phyloP scores from a whole-genome alignment of 2,113 vertebrate genomes.

The Cyprinus carpio region DNA sequence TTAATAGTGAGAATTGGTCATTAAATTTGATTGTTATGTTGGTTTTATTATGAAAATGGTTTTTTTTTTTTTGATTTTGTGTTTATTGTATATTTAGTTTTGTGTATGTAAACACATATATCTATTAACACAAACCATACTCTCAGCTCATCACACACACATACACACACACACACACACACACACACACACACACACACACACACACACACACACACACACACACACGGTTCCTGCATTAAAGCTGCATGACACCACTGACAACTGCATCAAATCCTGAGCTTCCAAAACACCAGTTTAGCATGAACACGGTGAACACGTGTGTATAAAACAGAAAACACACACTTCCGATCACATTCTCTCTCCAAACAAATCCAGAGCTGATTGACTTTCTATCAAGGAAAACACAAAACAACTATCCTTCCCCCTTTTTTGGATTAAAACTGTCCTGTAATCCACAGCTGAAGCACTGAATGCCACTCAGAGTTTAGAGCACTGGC shows the following conservation, averaged over 20 bases:
- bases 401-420: background rate
- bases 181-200: too few species aligned
- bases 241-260: too few species aligned
- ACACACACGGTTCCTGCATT: too few species aligned
- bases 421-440: slow-evolving; percentile 41
- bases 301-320: too few species aligned
- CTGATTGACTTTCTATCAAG: slow-evolving; percentile 17
- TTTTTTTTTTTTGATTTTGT: too few species aligned
- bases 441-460: slow-evolving; percentile 57
- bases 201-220: too few species aligned
- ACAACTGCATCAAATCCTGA: background rate
- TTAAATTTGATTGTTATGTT: background rate
- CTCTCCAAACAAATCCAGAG: background rate
- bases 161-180: too few species aligned
- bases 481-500: slow-evolving; percentile 55
- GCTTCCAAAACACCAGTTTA: background rate
- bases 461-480: slow-evolving; percentile 54
- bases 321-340: background rate
- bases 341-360: background rate
- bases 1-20: too few species aligned
- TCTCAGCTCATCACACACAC: too few species aligned
- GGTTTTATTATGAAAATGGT: background rate
- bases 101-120: too few species aligned
- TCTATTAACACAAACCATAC: too few species aligned
- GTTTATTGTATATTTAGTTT: too few species aligned